A percentile compares a stretch with the other conserved stretches of the same genome.
Conservation (phyloP, 1,140 invertebrate species). For the Papilio glaucus region DNA sequence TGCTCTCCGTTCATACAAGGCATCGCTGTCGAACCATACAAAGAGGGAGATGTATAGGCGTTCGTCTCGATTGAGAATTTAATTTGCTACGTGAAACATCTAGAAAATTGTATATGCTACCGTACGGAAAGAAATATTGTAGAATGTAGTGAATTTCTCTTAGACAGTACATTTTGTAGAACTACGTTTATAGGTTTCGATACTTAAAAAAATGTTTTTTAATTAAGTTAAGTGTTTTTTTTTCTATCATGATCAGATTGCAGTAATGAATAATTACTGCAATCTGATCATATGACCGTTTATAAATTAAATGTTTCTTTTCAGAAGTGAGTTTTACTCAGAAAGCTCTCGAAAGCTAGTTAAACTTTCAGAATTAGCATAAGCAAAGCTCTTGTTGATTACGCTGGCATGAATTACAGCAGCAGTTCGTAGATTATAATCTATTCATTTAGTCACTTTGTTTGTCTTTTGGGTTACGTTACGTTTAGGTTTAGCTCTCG, state of each 20-base stretch:
- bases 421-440: conserved; percentile 53
- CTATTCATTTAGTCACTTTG: conserved; percentile 54
- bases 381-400: conserved; percentile 48
- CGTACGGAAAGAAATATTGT: conserved; percentile 52
- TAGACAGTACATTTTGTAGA: neutral
- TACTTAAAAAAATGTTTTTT: too few relatives aligned
- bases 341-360: neutral
- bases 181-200: too few relatives aligned
- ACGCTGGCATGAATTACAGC: conserved; percentile 49
- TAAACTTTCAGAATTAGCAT: conserved; percentile 47
- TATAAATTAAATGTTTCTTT: too few relatives aligned
- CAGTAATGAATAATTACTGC: too few relatives aligned
- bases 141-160: conserved; percentile 28
- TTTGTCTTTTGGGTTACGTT: conserved; percentile 52
- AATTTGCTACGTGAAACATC: conserved; percentile 59
- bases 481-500: conserved; percentile 35
- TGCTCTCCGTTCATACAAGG: conserved; percentile 54
- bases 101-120: conserved; percentile 59
- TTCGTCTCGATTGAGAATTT: conserved; percentile 72
- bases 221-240: too few relatives aligned
- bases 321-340: too few relatives aligned
- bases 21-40: conserved; percentile 64
- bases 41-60: conserved; percentile 70
- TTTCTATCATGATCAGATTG: too few relatives aligned
- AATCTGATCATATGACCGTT: too few relatives aligned